Conservation (phyloP, 2,113 vertebrate genomes). For the Phaethornis superciliosus region DNA sequence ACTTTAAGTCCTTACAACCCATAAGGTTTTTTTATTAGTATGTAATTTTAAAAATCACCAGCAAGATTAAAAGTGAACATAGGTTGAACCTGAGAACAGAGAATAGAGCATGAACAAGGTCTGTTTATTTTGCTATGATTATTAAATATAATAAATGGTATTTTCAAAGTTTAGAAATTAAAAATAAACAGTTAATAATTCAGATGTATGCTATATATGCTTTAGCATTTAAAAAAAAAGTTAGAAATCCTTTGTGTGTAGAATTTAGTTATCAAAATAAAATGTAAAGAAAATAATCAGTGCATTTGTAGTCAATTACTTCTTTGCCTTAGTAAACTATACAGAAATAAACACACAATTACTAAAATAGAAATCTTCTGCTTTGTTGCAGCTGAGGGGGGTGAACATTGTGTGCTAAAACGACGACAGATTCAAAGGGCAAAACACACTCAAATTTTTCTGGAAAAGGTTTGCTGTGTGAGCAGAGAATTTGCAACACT, state of each 20-base stretch:
- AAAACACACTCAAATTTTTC: background rate
- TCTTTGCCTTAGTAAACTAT: background rate
- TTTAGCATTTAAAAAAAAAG: background rate
- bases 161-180: background rate
- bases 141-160: background rate
- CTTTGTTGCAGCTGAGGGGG: background rate
- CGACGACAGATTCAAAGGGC: background rate
- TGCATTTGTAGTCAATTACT: background rate
- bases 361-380: background rate
- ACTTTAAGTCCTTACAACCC: background rate
- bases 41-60: background rate
- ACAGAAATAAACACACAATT: slow-evolving; percentile 6
- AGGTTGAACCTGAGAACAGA: background rate
- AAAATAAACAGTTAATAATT: background rate
- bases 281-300: background rate
- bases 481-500: background rate
- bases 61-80: background rate
- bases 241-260: background rate
- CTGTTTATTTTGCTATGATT: background rate
- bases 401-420: background rate
- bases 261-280: background rate
- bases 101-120: background rate
- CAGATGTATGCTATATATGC: background rate
- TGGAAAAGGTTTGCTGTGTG: background rate
- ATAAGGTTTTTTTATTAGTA: background rate